phyloP scores from a whole-genome alignment of 2,888 invertebrate species.

The Sinopyrophorus schimmeli region DNA sequence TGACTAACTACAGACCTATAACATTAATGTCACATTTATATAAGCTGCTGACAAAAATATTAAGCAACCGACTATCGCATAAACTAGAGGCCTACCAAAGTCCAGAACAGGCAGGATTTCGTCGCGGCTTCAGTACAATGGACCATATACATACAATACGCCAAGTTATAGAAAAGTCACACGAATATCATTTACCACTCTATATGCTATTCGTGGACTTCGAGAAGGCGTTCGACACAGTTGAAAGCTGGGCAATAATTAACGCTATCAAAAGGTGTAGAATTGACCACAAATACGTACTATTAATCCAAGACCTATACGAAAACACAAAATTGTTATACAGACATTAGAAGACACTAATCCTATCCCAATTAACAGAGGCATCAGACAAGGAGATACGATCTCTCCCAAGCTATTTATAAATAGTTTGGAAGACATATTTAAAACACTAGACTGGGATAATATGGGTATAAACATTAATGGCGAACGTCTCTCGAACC shows the following conservation, averaged over 20 bases:
- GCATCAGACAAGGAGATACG: constrained; percentile 2
- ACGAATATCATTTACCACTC: constrained; percentile 3
- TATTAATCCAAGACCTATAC: neutral
- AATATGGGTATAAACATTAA: constrained; percentile 1
- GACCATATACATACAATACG: constrained; percentile 3
- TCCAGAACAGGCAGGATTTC: neutral
- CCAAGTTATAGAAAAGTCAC: constrained; percentile 2
- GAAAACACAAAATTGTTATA: constrained; percentile 1
- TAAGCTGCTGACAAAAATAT: neutral
- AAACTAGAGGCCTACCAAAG: neutral
- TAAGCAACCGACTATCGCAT: neutral
- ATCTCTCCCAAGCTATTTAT: constrained; percentile 1
- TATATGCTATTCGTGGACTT: constrained; percentile 2
- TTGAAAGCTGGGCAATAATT: neutral
- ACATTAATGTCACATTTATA: constrained; percentile 2
- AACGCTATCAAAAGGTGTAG: neutral
- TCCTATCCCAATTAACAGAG: neutral
- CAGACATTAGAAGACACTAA: neutral
- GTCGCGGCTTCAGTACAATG: constrained; percentile 3
- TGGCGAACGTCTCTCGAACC: neutral
- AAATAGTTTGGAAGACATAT: neutral
- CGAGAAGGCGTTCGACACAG: neutral
- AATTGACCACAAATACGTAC: constrained; percentile 4
- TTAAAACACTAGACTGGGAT: neutral
- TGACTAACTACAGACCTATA: constrained; percentile 5